A percentile compares a stretch with the other conserved stretches of the same genome.
These are phyloP conservation scores for Torymus aiolomorphi DNA, from an alignment of 2,888 invertebrate species.

Conservation along the genomic window DNA sequence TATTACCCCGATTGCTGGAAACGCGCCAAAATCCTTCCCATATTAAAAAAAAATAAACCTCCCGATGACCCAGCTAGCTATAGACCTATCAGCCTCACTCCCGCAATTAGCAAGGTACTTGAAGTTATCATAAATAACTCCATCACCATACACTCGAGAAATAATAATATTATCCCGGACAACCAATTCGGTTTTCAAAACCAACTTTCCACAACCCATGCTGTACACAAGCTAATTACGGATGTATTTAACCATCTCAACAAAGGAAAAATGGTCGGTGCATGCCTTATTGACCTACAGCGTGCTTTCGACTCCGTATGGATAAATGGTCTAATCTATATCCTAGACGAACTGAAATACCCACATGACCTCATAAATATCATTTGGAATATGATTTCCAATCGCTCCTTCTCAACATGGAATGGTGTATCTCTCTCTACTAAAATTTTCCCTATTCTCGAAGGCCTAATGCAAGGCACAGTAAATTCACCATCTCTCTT, in stretches of 20 bases:
- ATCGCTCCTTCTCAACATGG: slow-evolving; percentile 18
- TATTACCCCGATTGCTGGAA: too few relatives aligned
- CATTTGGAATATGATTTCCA: slow-evolving; percentile 33
- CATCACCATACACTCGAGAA: background rate
- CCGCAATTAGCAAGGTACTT: slow-evolving; percentile 56
- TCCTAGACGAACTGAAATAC: slow-evolving; percentile 14
- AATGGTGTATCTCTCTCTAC: too few relatives aligned
- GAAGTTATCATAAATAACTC: slow-evolving; percentile 52
- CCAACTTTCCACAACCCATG: slow-evolving; percentile 56
- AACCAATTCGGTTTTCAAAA: slow-evolving; percentile 58
- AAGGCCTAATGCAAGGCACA: too few relatives aligned
- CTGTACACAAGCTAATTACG: slow-evolving; percentile 44
- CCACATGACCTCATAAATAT: slow-evolving; percentile 13
- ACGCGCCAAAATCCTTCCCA: slow-evolving; percentile 53
- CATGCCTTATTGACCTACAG: slow-evolving; percentile 39
- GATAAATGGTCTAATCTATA: slow-evolving; percentile 46
- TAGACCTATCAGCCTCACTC: slow-evolving; percentile 59
- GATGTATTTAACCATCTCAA: slow-evolving; percentile 34
- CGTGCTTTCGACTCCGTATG: slow-evolving; percentile 53
- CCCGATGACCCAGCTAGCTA: slow-evolving; percentile 49
- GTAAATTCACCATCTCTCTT: too few relatives aligned
- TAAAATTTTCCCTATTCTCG: too few relatives aligned
- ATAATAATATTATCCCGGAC: slow-evolving; percentile 42
- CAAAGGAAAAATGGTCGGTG: slow-evolving; percentile 29
- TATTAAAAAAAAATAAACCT: slow-evolving; percentile 54